phyloP scores from a whole-genome alignment of 1,140 invertebrate genomes.

The Drosophila pseudoananassae region DNA sequence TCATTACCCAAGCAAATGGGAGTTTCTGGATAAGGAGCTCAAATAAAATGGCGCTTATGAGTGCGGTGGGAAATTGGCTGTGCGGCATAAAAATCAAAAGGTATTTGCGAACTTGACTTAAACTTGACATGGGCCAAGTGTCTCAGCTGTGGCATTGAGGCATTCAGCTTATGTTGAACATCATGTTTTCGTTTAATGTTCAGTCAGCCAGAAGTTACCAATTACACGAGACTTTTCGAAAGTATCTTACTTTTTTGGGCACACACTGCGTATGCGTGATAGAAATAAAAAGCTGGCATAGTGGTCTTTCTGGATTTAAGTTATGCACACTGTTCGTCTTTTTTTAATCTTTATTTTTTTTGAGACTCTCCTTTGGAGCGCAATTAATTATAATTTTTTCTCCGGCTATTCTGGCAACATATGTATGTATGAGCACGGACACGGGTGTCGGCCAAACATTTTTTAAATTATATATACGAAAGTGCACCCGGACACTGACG shows the following conservation, averaged over 20 bases:
- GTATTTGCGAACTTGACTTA: slow-evolving; percentile 12
- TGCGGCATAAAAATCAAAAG: slow-evolving; percentile 1
- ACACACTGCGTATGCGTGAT: slow-evolving; percentile 44
- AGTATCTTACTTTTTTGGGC: not conserved
- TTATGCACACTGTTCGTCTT: slow-evolving; percentile 22
- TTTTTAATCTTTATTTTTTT: slow-evolving; percentile 3
- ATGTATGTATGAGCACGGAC: slow-evolving; percentile 48
- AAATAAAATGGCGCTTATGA: not conserved
- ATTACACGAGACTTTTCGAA: slow-evolving; percentile 7
- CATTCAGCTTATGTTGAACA: not conserved
- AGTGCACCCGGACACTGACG: not conserved
- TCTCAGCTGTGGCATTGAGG: slow-evolving; percentile 3
- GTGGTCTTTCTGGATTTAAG: slow-evolving; percentile 17
- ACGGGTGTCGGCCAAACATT: slow-evolving; percentile 34
- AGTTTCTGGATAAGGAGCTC: not conserved
- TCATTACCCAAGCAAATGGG: slow-evolving; percentile 39
- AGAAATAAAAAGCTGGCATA: slow-evolving; percentile 1
- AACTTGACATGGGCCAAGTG: not conserved
- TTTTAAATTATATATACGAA: slow-evolving; percentile 35
- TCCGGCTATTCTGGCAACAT: slow-evolving; percentile 47
- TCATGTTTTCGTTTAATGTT: slow-evolving; percentile 2
- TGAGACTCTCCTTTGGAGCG: slow-evolving; percentile 21
- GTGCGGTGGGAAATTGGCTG: slow-evolving; percentile 34
- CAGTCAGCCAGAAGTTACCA: slow-evolving; percentile 1
- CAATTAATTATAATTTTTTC: slow-evolving; percentile 57